Percentiles rank a stretch among this genome's conserved stretches.
phyloP scores from a whole-genome alignment of 2,888 invertebrate species.

The Cerceris rybyensis region DNA sequence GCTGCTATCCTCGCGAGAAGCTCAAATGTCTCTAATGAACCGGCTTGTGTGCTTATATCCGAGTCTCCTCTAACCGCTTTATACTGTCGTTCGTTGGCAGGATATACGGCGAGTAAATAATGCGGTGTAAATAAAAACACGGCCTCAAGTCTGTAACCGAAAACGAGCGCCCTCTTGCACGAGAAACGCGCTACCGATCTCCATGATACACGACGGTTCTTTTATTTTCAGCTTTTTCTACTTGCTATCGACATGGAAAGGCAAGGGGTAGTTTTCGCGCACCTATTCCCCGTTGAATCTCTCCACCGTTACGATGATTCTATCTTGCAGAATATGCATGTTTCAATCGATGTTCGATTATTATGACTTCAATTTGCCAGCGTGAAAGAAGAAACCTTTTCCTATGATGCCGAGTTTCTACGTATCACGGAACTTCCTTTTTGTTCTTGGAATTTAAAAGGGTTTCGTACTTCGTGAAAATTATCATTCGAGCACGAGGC shows the following conservation, averaged over 20 bases:
- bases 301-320: too few species aligned
- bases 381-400: too few species aligned
- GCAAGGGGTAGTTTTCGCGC: slow-evolving; percentile 18
- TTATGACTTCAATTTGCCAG: too few species aligned
- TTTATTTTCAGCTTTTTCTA: slow-evolving; percentile 13
- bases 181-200: slow-evolving; percentile 43
- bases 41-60: slow-evolving; percentile 81
- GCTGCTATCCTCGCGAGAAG: slow-evolving; percentile 72
- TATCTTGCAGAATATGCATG: too few species aligned
- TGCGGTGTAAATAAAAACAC: slow-evolving; percentile 76
- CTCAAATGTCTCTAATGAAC: slow-evolving; percentile 82
- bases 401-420: too few species aligned
- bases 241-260: background rate
- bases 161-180: slow-evolving; percentile 25
- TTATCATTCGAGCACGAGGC: too few species aligned
- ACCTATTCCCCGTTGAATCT: too few species aligned
- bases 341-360: too few species aligned
- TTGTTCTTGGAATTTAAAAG: too few species aligned
- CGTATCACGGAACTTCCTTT: too few species aligned
- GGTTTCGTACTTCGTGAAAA: too few species aligned
- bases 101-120: slow-evolving; percentile 74
- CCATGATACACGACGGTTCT: slow-evolving; percentile 13
- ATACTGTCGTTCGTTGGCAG: slow-evolving; percentile 68
- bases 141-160: slow-evolving; percentile 44
- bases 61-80: slow-evolving; percentile 77